Conservation (phyloP, 1,140 invertebrate species). For the Drosophila orena region DNA sequence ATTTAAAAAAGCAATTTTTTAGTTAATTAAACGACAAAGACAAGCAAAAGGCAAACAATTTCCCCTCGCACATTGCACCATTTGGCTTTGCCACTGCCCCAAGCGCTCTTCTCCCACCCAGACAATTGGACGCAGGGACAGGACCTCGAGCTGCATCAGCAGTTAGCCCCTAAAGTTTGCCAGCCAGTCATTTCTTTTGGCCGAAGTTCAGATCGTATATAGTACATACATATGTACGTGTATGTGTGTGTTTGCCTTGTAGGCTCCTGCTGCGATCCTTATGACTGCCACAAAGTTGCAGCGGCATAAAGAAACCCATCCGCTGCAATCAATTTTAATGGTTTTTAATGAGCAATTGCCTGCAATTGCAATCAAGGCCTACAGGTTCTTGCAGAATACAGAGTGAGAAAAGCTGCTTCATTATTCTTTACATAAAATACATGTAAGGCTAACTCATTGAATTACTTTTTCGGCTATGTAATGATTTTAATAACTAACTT, state of each 20-base stretch:
- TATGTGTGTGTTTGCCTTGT: not conserved
- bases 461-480: no score
- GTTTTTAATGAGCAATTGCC: constrained; percentile 60
- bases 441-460: no score
- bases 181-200: not conserved
- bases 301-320: constrained; percentile 5
- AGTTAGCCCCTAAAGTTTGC: constrained; percentile 2
- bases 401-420: not conserved
- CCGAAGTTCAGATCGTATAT: not conserved
- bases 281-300: constrained; percentile 11
- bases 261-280: constrained; percentile 46
- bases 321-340: constrained; percentile 69
- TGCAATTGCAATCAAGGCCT: constrained; percentile 30
- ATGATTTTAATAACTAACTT: no score
- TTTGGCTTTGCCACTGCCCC: constrained; percentile 31
- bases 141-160: not conserved
- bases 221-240: no score
- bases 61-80: constrained; percentile 50
- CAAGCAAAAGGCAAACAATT: constrained; percentile 61
- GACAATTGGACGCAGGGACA: not conserved
- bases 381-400: constrained; percentile 1
- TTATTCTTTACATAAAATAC: no score
- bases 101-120: constrained; percentile 15
- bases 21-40: constrained; percentile 84
- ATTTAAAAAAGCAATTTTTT: constrained; percentile 81